phyloP scores from a whole-genome alignment of 2,888 invertebrate species.

The Cryptosula pallasiana region DNA sequence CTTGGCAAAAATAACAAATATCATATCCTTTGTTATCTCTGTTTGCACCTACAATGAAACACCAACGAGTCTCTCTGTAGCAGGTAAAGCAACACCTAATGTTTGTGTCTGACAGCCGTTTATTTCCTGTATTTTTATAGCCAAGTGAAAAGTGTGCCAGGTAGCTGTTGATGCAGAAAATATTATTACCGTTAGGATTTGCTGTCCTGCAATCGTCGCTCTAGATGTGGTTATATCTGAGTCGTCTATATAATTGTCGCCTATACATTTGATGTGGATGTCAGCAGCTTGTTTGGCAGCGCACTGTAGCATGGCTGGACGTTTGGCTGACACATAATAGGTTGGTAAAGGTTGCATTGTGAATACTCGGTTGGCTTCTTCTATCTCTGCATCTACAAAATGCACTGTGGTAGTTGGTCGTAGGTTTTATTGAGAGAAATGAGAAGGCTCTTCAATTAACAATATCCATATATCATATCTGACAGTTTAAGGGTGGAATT shows the following conservation, averaged over 20 bases:
- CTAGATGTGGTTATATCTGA: neutral
- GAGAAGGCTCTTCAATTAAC: too few relatives aligned
- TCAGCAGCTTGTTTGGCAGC: conserved; percentile 1
- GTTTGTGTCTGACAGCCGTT: too few relatives aligned
- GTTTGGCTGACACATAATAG: neutral
- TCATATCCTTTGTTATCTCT: neutral
- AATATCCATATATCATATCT: too few relatives aligned
- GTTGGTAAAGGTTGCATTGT: neutral
- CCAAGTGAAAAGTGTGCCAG: too few relatives aligned
- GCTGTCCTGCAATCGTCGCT: neutral
- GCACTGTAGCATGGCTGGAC: neutral
- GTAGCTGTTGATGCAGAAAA: too few relatives aligned
- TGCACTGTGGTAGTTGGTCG: too few relatives aligned
- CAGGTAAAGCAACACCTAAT: too few relatives aligned
- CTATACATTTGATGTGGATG: conserved; percentile 1
- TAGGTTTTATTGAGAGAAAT: too few relatives aligned
- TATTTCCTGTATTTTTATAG: too few relatives aligned
- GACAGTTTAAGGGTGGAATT: too few relatives aligned
- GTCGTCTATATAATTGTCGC: neutral
- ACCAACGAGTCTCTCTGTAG: too few relatives aligned
- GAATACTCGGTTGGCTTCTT: neutral
- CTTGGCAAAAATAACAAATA: neutral
- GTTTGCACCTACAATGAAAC: neutral
- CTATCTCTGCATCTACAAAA: neutral
- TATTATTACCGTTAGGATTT: neutral